These are phyloP conservation scores for Parnassius mnemosyne DNA, from an alignment of 2,888 invertebrate genomes.

Conservation along the genomic window DNA sequence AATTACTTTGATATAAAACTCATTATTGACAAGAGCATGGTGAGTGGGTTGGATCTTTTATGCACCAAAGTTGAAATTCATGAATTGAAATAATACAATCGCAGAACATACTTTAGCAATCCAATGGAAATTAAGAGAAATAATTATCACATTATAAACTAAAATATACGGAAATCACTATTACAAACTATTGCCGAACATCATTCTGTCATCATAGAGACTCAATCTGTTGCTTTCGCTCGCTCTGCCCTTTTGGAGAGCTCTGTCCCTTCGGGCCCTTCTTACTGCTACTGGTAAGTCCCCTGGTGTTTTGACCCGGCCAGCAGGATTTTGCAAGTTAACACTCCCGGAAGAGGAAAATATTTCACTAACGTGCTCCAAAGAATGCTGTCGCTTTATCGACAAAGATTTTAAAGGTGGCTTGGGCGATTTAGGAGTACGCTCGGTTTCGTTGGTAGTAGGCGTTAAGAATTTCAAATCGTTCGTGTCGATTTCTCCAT, in stretches of 20 bases:
- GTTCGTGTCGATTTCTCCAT: conserved; percentile 58
- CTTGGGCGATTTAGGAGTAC: conserved; percentile 49
- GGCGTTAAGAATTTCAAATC: conserved; percentile 46
- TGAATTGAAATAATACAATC: conserved; percentile 25
- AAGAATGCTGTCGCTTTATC: conserved; percentile 83
- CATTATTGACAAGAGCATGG: too few relatives aligned
- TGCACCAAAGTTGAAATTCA: neutral
- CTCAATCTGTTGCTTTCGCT: conserved; percentile 86
- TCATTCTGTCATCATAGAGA: conserved; percentile 93
- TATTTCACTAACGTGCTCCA: conserved; percentile 88
- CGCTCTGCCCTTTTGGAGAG: conserved; percentile 69
- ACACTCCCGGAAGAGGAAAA: conserved; percentile 85
- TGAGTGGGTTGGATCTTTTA: too few relatives aligned
- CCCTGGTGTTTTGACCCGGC: conserved; percentile 89
- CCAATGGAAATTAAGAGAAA: conserved; percentile 28
- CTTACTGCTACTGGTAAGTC: conserved; percentile 90
- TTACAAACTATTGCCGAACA: conserved; percentile 82
- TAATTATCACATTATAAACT: conserved; percentile 33
- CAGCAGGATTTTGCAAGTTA: conserved; percentile 86
- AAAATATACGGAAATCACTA: conserved; percentile 9
- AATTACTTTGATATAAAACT: too few relatives aligned
- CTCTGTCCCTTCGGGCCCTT: conserved; percentile 83
- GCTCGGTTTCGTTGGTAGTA: conserved; percentile 49
- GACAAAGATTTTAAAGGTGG: conserved; percentile 55
- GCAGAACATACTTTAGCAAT: conserved; percentile 20